Evolutionary conservation across 2,888 invertebrate genomes (phyloP), one percentile per base, ranked within the genome.

Genomic region (Drosophila colorata): DNA sequence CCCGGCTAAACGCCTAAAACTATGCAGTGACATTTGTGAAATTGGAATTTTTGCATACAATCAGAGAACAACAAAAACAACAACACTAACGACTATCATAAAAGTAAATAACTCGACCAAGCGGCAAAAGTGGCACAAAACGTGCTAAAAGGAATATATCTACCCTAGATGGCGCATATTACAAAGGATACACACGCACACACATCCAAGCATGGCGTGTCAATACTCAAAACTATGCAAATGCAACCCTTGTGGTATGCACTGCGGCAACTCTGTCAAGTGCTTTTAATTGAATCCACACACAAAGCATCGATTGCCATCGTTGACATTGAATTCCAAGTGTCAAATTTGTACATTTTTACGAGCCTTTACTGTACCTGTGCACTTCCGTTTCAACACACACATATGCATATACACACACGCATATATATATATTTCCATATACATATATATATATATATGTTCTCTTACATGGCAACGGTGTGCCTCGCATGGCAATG

Each of bases 21-120:
- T 74, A 78, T 86, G 70, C 80, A 78, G 56, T 74, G 87, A 78
- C 84, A 83, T 88, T 87, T 88, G 61, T 76, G 80, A 83, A 84
- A 88, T 85, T 85, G 80, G 78, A 71, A 86, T 70, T 74, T 79
- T 74, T 72, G 65, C 74, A 75, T 60, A 61, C 23, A 68, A 18
- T 55, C 37, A 47, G 25, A 18, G 16, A 18, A 38, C 23, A 64
- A 43, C 25, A 46, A 31, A 16, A 69, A 18, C 53, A 18, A 58
- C 44, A 68, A 48, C 44, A 59, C 41, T 38, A 69, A 41, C 51
- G 56, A 55, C 79, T 61, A 66, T 57, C 49, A 57, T 61, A 69
- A 73, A 74, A 75, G 72, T 80, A 84, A 88, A 87, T 73, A 83
- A 78, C 70, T 80, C 69, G 67, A 58, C 53, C 77, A 76, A 69